Evolutionary conservation across 2,113 vertebrate genomes (phyloP), one percentile per base, ranked within the genome.

Genomic region (Apistogramma diplotaenia): DNA sequence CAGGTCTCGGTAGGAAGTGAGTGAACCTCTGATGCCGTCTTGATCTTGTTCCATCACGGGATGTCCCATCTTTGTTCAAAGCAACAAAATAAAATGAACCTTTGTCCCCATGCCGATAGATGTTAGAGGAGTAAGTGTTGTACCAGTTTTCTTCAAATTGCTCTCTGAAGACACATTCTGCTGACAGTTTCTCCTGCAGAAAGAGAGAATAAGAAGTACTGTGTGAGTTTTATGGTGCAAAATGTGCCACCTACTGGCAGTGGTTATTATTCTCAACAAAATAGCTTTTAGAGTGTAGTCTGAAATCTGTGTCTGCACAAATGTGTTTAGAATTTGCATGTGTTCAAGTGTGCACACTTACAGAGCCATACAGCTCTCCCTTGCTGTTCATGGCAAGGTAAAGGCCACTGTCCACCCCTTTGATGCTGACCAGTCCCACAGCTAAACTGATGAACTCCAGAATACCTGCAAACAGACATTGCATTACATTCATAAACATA

Each of bases 121-220:
- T 96, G 93, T 99, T 99, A 58, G 98, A 99, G 29, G 98, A 98
- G 94, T 99, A 99, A 2, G 98, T 99, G 89, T 99, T 99, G 95
- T 99, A 99, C 98, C 98, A 99, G 94, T 99, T 99, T 94, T 99
- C 98, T 93, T 99, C 98, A 94, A 99, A 99, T 89, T 99, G 97
- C 92, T 99, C 98, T 94, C 95, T 96, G 95, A 99, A 99, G 73
- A 99, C 96, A 87, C 96, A 96, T 89, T 99, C 98, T 71, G 98
- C 96, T 27, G 97, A 97, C 91, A 99, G 93, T 87, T 99, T 99
- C 81, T 98, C 97, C 98, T 99, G 94, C 33, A 90, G 85, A 78
- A 21, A 76, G 21, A 54, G 54, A 77, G 16, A 71, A 35, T 59
- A 81, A 18, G 25, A 76, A 61, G 76, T 29, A 43, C 40, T 43